phyloP scores from a whole-genome alignment of 2,113 vertebrate genomes.

The Calyptommatus sinebrachiatus region DNA sequence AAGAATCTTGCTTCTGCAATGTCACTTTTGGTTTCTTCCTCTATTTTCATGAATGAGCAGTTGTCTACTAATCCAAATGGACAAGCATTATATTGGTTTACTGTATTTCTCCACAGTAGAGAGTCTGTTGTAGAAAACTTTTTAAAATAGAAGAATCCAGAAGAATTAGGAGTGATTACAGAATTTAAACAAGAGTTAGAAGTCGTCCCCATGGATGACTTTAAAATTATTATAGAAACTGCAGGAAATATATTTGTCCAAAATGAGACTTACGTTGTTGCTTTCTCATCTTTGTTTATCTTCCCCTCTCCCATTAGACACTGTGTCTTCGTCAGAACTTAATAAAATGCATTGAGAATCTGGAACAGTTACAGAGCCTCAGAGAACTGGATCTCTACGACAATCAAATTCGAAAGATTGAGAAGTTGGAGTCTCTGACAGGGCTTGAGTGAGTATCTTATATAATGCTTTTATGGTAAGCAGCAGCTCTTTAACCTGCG shows the following conservation, averaged over 20 bases:
- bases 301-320: conserved; percentile 71
- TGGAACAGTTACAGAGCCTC: conserved; percentile 83
- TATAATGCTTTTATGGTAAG: background rate
- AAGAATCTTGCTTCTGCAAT: too few relatives aligned
- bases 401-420: conserved; percentile 93
- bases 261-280: background rate
- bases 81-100: background rate
- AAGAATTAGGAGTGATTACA: background rate
- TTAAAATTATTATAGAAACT: background rate
- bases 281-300: conserved; percentile 4
- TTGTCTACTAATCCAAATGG: background rate
- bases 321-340: conserved; percentile 95
- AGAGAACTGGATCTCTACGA: conserved; percentile 94
- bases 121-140: background rate
- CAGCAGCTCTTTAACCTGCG: background rate
- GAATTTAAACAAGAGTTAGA: background rate
- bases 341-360: conserved; percentile 93
- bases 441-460: conserved; percentile 87
- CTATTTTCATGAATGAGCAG: background rate
- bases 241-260: conserved; percentile 4
- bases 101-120: background rate
- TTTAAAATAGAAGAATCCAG: too few relatives aligned
- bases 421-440: conserved; percentile 87
- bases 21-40: background rate
- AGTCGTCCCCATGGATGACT: background rate